Evolutionary conservation across 1,140 invertebrate genomes (phyloP).

Genomic region (Cepaea nemoralis): DNA sequence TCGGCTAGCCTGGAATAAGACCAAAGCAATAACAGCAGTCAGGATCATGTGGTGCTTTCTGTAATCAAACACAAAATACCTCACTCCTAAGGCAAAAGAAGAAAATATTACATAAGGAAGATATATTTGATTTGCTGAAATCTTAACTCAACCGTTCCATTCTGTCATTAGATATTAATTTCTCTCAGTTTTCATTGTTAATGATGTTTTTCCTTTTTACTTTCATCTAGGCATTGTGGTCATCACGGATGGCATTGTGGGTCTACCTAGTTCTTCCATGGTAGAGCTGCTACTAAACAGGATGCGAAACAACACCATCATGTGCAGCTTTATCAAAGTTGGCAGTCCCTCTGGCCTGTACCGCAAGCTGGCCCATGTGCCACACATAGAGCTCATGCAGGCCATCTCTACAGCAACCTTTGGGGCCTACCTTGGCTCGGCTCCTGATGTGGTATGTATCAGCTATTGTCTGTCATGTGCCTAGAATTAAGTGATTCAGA

Average conservation of each 20-base stretch:
- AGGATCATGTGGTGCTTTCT: no score
- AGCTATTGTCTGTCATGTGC: no score
- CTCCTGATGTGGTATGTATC: slow-evolving; percentile 59
- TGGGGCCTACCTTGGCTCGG: slow-evolving; percentile 78
- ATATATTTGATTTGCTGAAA: no score
- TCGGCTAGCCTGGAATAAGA: no score
- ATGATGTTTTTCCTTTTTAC: slow-evolving; percentile 44
- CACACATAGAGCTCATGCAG: slow-evolving; percentile 82
- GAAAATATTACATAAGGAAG: no score
- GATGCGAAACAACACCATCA: slow-evolving; percentile 82
- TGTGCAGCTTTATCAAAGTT: slow-evolving; percentile 85
- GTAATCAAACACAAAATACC: no score
- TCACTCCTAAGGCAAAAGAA: no score
- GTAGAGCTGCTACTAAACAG: slow-evolving; percentile 83
- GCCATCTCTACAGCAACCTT: slow-evolving; percentile 85
- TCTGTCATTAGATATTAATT: no score
- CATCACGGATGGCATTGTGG: slow-evolving; percentile 86
- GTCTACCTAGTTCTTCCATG: slow-evolving; percentile 81
- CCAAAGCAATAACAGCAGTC: no score
- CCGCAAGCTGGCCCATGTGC: slow-evolving; percentile 76
- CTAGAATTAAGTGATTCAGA: no score
- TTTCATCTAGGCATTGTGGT: slow-evolving; percentile 82
- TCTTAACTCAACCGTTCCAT: no score
- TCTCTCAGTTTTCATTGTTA: no score
- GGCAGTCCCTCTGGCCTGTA: slow-evolving; percentile 59